phyloP scores from a whole-genome alignment of 2,888 invertebrate species.

The Prosopocoilus inquinatus region DNA sequence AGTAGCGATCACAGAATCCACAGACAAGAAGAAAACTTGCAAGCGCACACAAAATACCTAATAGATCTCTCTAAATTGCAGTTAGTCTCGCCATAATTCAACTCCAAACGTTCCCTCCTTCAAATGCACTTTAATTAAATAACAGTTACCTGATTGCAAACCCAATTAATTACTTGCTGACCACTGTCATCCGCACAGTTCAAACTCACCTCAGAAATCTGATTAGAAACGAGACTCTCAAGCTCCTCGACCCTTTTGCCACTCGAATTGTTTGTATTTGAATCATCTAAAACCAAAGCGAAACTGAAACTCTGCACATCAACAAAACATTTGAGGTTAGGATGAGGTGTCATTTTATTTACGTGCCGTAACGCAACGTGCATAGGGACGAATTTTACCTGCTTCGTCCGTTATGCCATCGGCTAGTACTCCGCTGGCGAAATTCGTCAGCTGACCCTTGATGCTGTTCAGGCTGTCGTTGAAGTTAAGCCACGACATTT shows the following conservation, averaged over 20 bases:
- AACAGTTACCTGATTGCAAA: too few relatives aligned
- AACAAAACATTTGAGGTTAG: constrained; percentile 27
- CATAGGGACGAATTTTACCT: constrained; percentile 46
- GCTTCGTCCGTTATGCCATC: constrained; percentile 66
- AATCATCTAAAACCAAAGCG: background rate
- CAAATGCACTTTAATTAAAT: too few relatives aligned
- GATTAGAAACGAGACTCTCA: constrained; percentile 13
- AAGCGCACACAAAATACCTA: too few relatives aligned
- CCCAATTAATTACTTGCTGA: too few relatives aligned
- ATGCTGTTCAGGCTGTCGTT: constrained; percentile 68
- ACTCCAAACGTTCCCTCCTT: too few relatives aligned
- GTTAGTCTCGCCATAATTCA: too few relatives aligned
- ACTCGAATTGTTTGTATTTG: background rate
- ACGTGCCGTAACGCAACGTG: constrained; percentile 19
- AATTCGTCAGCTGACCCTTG: constrained; percentile 84
- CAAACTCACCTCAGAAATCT: constrained; percentile 15
- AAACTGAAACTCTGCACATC: background rate
- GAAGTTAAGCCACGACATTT: constrained; percentile 68
- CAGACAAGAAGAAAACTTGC: too few relatives aligned
- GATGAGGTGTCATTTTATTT: constrained; percentile 12
- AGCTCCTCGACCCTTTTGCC: constrained; percentile 11
- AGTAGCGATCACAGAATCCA: too few relatives aligned
- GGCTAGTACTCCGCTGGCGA: constrained; percentile 85
- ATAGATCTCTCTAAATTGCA: too few relatives aligned
- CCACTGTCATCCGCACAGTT: background rate